Conservation (phyloP, 1,140 invertebrate species). For the Pogonomyrmex californicus region DNA sequence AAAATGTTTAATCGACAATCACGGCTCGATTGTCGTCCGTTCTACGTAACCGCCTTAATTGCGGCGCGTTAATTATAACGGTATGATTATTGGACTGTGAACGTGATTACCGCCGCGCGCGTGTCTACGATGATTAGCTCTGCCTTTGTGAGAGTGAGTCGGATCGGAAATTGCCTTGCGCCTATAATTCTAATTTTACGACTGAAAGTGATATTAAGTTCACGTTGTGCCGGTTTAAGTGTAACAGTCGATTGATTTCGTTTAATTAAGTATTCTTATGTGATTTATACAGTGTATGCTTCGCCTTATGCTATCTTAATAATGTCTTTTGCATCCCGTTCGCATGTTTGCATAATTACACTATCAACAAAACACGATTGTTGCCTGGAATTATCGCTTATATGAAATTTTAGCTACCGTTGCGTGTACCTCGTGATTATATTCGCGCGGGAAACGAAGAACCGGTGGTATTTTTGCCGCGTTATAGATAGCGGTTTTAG, state of each 20-base stretch:
- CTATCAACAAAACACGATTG: not conserved
- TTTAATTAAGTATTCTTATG: not conserved
- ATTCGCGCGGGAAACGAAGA: not conserved
- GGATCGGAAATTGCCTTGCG: conserved; percentile 56
- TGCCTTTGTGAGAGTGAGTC: conserved; percentile 77
- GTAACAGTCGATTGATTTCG: not conserved
- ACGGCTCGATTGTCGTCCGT: conserved; percentile 75
- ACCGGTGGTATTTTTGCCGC: not conserved
- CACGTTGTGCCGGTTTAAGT: not conserved
- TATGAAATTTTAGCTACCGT: not conserved
- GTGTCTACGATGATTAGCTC: conserved; percentile 81
- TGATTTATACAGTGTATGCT: not conserved
- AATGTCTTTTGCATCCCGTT: not conserved
- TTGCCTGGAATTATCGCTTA: not conserved
- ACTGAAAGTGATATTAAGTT: conserved; percentile 35
- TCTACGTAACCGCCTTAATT: conserved; percentile 79
- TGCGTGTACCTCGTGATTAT: not conserved
- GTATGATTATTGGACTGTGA: conserved; percentile 80
- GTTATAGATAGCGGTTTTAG: conserved; percentile 2
- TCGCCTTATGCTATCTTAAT: no score
- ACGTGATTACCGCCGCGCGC: conserved; percentile 68
- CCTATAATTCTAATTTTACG: conserved; percentile 27
- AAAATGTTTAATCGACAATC: conserved; percentile 80
- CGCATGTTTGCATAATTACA: not conserved
- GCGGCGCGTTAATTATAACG: conserved; percentile 82